A percentile compares a stretch with the other conserved stretches of the same genome.
phyloP scores from a whole-genome alignment of 2,797 vertebrate genomes.

The Gambelia wislizenii region DNA sequence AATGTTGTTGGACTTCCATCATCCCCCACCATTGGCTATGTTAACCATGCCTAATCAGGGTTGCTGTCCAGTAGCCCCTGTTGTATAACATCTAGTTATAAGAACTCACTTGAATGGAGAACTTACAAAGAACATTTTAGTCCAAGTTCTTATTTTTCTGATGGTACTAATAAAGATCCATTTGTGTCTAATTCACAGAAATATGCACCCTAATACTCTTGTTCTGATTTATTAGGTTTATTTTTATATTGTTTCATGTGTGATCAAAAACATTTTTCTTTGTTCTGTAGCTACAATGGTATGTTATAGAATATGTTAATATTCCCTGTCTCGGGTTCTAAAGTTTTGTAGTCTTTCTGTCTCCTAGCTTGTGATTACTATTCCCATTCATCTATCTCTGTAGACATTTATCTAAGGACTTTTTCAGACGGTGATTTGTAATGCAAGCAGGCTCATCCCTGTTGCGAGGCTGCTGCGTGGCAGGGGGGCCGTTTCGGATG shows the following conservation, averaged over 20 bases:
- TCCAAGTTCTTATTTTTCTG: constrained; percentile 60
- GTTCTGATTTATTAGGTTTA: constrained; percentile 75
- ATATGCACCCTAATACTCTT: constrained; percentile 26
- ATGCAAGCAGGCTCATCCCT: too few relatives aligned
- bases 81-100: constrained; percentile 5
- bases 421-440: too few relatives aligned
- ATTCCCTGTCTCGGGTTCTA: constrained; percentile 62
- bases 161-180: constrained; percentile 66
- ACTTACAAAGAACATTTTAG: constrained; percentile 50
- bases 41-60: neutral
- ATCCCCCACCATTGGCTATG: neutral
- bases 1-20: neutral
- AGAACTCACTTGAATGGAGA: constrained; percentile 42
- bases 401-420: constrained; percentile 75
- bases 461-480: constrained; percentile 10
- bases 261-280: constrained; percentile 80
- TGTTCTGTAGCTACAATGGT: constrained; percentile 68
- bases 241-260: constrained; percentile 73
- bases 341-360: constrained; percentile 73
- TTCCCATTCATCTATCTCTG: constrained; percentile 68
- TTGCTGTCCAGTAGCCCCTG: neutral
- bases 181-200: constrained; percentile 47
- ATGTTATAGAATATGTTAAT: constrained; percentile 74
- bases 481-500: too few relatives aligned
- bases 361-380: constrained; percentile 76